Evolutionary conservation across 2,888 invertebrate genomes (phyloP).

Genomic region (Melolontha melolontha): DNA sequence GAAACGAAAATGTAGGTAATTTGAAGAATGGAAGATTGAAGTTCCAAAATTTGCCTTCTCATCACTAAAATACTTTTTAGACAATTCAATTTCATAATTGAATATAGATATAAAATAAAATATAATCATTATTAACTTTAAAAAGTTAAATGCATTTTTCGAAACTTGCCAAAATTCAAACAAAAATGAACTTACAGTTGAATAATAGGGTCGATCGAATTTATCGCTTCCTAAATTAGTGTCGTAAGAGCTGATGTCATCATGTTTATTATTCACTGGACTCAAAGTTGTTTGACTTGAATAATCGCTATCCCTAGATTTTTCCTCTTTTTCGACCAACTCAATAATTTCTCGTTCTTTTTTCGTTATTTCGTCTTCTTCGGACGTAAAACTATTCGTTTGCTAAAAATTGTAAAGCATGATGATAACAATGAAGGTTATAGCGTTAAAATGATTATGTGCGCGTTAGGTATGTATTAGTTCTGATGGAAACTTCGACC

Average conservation of each 20-base stretch:
- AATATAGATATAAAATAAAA: too few species aligned
- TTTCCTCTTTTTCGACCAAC: slow-evolving; percentile 73
- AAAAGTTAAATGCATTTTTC: too few species aligned
- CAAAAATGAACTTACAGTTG: slow-evolving; percentile 51
- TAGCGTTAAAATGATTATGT: too few species aligned
- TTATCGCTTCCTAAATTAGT: slow-evolving; percentile 55
- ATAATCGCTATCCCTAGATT: slow-evolving; percentile 67
- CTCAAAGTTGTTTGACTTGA: slow-evolving; percentile 40
- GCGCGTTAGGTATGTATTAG: too few species aligned
- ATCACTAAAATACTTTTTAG: too few species aligned
- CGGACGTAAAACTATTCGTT: slow-evolving; percentile 80
- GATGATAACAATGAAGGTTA: slow-evolving; percentile 1
- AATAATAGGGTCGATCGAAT: slow-evolving; percentile 57
- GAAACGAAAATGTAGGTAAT: too few species aligned
- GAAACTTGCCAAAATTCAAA: too few species aligned
- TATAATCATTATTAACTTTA: too few species aligned
- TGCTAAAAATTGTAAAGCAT: slow-evolving; percentile 50
- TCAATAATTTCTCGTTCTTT: slow-evolving; percentile 76
- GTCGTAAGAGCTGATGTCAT: slow-evolving; percentile 28
- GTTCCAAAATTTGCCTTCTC: too few species aligned
- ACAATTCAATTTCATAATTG: too few species aligned
- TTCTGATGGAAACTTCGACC: too few species aligned
- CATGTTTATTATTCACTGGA: slow-evolving; percentile 41
- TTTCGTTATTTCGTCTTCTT: slow-evolving; percentile 80
- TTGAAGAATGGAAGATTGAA: too few species aligned